Evolutionary conservation across 2,113 vertebrate genomes (phyloP).

Genomic region (western clawed frog (Xenopus tropicalis)): UCB_Xtro_10.0 CM004446.2:104107501-104108000

Average conservation of each 20-base stretch:
- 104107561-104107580: constrained; percentile 95
- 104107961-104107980: too few species aligned
- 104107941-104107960: too few species aligned
- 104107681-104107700: constrained; percentile 83
- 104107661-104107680: constrained; percentile 79
- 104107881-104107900: constrained; percentile 74
- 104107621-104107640: constrained; percentile 78
- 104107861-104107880: constrained; percentile 69
- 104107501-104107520: too few species aligned
- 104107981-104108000: too few species aligned
- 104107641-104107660: constrained; percentile 74
- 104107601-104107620: constrained; percentile 78
- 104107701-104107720: constrained; percentile 68
- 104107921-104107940: too few species aligned
- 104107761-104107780: constrained; percentile 61
- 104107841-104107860: constrained; percentile 64
- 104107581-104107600: constrained; percentile 98
- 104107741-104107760: constrained; percentile 54
- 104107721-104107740: constrained; percentile 56
- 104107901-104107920: too few species aligned
- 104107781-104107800: constrained; percentile 63
- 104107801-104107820: constrained; percentile 66
- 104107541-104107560: constrained; percentile 63
- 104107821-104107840: constrained; percentile 74
- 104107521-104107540: too few species aligned